Base-by-base conservation (phyloP, 2,797 vertebrate species). In the Smutsia temminckii region DNA sequence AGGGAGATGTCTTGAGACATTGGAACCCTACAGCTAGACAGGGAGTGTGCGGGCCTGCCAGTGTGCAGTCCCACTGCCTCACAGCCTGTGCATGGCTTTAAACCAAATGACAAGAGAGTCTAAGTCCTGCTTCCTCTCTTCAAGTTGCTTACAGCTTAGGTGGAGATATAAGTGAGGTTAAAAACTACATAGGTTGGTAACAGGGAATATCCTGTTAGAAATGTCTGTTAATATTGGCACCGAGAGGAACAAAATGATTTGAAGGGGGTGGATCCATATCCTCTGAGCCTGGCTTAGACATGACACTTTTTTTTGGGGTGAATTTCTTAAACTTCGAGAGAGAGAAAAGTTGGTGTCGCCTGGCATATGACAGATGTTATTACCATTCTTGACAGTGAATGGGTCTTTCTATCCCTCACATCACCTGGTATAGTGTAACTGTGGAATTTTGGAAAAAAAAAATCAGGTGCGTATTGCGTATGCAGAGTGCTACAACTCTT, bases 31-130 rank as follows among this genome's bases (percentile, higher is more conserved):
- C 81, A 74, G 29, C 29, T 81, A 37, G 34, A 49, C 72, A 85
- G 59, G 51, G 37, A n/a, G 72, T 59, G 68, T 59, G 40, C 46
- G 12, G 37, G 32, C 21, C 12, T 66, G 66, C 61, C n/a, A 23
- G 5, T 23, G 25, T 7, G 29, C 34, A 34, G 11, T 55, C 74
- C 34, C n/a, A 40, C 20, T 63, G 74, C 37, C 4, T 69, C 40
- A 13, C 25, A 4, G 5, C 40, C 20, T 40, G 0, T 25, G 77
- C 23, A 0, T 13, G 34, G 14, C 23, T 18, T 37, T 59, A 6
- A 32, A 11, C 27, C 21, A 40, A 74, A 1, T 90, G 25, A 29
- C 0, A 1, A 1, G 59, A 53, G 78, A 10, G 57, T 64, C 27
- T 32, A 46, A 12, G 18, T 29, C 68, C n/a, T 18, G 27, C n/a